These are phyloP conservation scores for Triplophysa bombifrons DNA, from an alignment of 2,797 vertebrate species.

Conservation along the genomic window DNA sequence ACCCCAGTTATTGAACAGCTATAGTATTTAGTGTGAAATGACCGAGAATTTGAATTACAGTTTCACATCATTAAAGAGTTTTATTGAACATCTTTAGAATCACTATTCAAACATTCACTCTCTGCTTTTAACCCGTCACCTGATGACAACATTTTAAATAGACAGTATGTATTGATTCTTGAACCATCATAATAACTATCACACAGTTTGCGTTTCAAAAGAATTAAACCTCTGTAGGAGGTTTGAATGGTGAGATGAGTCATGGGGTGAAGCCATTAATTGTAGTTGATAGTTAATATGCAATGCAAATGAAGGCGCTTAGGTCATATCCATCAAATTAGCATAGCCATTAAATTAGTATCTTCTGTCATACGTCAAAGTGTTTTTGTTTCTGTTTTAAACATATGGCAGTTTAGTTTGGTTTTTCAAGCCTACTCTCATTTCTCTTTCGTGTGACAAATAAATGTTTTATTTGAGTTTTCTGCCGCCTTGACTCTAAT, in stretches of 20 bases:
- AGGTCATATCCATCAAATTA: conserved; percentile 13
- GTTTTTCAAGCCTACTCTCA: background rate
- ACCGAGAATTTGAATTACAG: background rate
- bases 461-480: background rate
- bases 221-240: background rate
- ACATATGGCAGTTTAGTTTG: conserved; percentile 3
- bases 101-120: conserved; percentile 11
- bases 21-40: background rate
- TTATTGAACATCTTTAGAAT: conserved; percentile 3
- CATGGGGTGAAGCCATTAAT: conserved; percentile 7
- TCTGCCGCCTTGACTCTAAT: background rate
- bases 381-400: background rate
- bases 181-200: conserved; percentile 39
- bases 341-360: conserved; percentile 19
- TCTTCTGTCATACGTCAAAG: background rate
- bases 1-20: background rate
- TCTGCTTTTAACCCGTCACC: conserved; percentile 11
- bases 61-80: conserved; percentile 4
- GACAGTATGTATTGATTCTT: conserved; percentile 53
- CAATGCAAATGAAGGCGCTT: conserved; percentile 15
- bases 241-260: background rate
- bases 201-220: conserved; percentile 13
- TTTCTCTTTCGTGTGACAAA: background rate
- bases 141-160: conserved; percentile 50
- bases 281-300: conserved; percentile 21